Conservation (phyloP, 2,113 vertebrate species). For the Myocastor coypus region DNA sequence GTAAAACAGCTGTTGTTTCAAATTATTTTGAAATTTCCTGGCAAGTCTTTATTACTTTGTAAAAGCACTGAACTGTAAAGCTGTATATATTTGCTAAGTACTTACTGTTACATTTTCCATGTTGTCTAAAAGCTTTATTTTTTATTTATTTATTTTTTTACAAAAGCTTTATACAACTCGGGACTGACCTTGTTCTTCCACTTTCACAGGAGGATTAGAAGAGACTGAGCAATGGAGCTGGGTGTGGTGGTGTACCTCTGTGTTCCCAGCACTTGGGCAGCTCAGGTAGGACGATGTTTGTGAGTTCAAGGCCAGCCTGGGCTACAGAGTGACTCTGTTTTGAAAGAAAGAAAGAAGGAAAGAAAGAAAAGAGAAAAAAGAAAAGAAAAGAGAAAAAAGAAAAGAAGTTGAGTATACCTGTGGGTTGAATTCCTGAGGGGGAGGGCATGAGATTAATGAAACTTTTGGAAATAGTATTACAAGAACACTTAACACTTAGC, state of each 20-base stretch:
- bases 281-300: not conserved
- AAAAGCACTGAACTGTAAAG: not conserved
- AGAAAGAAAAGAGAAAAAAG: not conserved
- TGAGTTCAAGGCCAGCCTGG: not conserved
- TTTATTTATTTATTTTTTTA: too few relatives aligned
- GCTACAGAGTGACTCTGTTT: not conserved
- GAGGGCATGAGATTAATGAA: not conserved
- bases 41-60: not conserved
- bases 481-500: constrained; percentile 12
- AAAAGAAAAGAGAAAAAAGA: not conserved
- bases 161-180: not conserved
- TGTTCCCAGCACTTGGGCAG: not conserved
- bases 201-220: constrained; percentile 19
- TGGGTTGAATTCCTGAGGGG: not conserved
- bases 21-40: constrained; percentile 42
- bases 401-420: not conserved
- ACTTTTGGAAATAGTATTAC: constrained; percentile 2
- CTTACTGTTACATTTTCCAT: not conserved
- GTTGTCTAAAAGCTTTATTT: not conserved
- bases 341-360: not conserved
- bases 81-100: not conserved
- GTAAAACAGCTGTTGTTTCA: constrained; percentile 9
- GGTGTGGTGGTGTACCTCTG: not conserved
- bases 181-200: not conserved
- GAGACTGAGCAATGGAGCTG: not conserved